phyloP scores from a whole-genome alignment of 2,888 invertebrate species.

The Orgyia antiqua region DNA sequence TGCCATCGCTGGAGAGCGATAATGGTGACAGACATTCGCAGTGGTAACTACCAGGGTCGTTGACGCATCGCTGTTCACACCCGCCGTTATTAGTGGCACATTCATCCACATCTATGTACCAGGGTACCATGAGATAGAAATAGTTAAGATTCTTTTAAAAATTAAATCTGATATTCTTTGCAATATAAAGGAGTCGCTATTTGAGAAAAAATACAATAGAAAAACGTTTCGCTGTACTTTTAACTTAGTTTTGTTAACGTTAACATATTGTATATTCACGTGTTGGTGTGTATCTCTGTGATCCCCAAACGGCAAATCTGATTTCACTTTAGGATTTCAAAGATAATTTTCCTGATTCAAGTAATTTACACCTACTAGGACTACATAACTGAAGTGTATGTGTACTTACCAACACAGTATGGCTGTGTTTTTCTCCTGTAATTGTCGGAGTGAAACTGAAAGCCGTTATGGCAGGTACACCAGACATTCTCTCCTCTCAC shows the following conservation, averaged over 20 bases:
- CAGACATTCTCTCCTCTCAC: constrained; percentile 80
- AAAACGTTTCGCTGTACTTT: too few species aligned
- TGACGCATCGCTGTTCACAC: constrained; percentile 81
- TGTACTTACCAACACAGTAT: constrained; percentile 74
- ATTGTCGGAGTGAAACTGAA: constrained; percentile 78
- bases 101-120: constrained; percentile 72
- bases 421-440: constrained; percentile 77
- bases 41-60: constrained; percentile 77
- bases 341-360: too few species aligned
- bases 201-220: too few species aligned
- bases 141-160: too few species aligned
- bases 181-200: too few species aligned
- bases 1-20: constrained; percentile 74
- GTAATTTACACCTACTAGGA: neutral
- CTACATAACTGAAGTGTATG: neutral
- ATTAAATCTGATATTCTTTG: too few species aligned
- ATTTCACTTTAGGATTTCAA: too few species aligned
- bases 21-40: constrained; percentile 79
- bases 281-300: too few species aligned
- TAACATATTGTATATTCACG: too few species aligned
- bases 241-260: too few species aligned
- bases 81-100: constrained; percentile 78
- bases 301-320: too few species aligned
- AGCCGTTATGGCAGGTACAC: constrained; percentile 82
- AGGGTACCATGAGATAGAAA: neutral